These are phyloP conservation scores for Meleagris gallopavo DNA, from an alignment of 2,113 vertebrate species.

Conservation along the genomic window DNA sequence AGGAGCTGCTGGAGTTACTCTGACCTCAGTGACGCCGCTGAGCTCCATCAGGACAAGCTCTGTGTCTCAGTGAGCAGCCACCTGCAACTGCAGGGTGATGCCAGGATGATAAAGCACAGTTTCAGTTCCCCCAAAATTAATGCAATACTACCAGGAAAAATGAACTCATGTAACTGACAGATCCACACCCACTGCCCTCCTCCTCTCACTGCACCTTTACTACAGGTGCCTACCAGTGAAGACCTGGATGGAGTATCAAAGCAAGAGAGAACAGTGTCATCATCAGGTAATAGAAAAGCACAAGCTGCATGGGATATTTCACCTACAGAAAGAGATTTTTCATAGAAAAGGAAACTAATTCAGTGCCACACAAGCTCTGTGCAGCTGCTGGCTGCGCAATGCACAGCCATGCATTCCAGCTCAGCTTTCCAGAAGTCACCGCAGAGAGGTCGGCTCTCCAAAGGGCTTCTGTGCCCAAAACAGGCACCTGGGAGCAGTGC, in stretches of 20 bases:
- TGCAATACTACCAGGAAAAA: background rate
- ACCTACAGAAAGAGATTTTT: background rate
- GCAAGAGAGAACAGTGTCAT: background rate
- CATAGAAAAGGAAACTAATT: background rate
- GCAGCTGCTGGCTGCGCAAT: background rate
- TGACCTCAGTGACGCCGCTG: conserved; percentile 7
- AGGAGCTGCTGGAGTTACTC: conserved; percentile 9
- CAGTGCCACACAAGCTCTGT: background rate
- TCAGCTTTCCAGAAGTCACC: background rate
- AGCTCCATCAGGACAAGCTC: conserved; percentile 37
- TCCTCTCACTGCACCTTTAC: background rate
- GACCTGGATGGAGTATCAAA: background rate
- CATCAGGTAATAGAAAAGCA: background rate
- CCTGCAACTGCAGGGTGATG: background rate
- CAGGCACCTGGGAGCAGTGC: background rate
- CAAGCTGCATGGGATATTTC: background rate
- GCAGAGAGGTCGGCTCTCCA: background rate
- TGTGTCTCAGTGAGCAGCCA: background rate
- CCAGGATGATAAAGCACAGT: background rate
- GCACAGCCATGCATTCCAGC: background rate
- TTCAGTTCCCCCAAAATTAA: background rate
- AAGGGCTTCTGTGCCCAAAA: background rate
- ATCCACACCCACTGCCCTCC: background rate
- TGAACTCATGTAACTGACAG: background rate
- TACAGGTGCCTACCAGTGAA: background rate